Evolutionary conservation across 2,113 vertebrate species (phyloP).

Genomic region (Pluvianellus socialis): DNA sequence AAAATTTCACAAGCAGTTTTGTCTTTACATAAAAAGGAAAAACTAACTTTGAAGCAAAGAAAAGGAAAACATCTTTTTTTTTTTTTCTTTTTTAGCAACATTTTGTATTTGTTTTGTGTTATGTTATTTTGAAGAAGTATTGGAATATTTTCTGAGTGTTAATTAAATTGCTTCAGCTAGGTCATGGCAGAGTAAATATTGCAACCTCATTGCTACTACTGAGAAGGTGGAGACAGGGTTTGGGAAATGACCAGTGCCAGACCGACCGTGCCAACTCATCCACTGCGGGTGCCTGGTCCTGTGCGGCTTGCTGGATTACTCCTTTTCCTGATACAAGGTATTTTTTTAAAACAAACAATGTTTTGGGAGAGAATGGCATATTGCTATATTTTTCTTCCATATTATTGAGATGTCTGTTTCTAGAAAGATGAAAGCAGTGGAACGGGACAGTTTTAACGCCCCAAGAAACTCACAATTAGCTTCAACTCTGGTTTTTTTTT

Average conservation of each 20-base stretch:
- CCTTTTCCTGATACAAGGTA: not conserved
- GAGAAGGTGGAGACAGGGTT: not conserved
- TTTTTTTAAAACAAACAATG: not conserved
- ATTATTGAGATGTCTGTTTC: not conserved
- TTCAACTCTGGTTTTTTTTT: not conserved
- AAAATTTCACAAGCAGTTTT: not conserved
- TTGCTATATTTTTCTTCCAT: not conserved
- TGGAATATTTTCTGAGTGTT: not conserved
- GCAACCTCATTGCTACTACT: not conserved
- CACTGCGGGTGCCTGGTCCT: accelerated
- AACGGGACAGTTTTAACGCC: not conserved
- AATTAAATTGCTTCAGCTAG: not conserved
- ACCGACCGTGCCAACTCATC: not conserved
- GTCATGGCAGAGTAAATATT: not conserved
- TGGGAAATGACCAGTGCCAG: not conserved
- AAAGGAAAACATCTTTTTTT: not conserved
- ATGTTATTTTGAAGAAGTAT: not conserved
- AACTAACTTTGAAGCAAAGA: not conserved
- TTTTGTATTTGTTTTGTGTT: not conserved
- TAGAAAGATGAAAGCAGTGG: not conserved
- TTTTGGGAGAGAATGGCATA: not conserved
- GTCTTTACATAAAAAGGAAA: not conserved
- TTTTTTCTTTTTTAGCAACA: not conserved
- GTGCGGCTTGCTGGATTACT: not conserved
- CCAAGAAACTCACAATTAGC: not conserved